phyloP scores from a whole-genome alignment of 2,797 vertebrate species.

The Pipistrellus pygmaeus region DNA sequence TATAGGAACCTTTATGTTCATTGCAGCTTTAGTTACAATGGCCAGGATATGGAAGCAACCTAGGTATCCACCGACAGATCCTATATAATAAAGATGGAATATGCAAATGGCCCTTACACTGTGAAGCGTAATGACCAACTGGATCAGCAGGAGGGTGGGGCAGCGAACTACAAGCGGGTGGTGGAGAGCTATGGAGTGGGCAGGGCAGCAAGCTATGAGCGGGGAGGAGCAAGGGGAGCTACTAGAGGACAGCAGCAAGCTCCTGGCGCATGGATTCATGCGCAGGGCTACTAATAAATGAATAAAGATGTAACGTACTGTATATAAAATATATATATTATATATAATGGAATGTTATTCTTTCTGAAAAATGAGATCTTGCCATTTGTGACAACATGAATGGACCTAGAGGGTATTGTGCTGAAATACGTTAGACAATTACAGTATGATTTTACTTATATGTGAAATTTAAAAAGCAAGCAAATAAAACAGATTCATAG shows the following conservation, averaged over 20 bases:
- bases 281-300: not conserved
- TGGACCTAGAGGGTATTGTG: not conserved
- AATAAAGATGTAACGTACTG: not conserved
- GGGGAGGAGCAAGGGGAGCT: too few species aligned
- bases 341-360: not conserved
- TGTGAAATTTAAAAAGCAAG: not conserved
- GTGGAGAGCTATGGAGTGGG: too few species aligned
- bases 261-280: too few species aligned
- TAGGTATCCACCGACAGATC: not conserved
- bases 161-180: too few species aligned
- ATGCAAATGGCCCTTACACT: too few species aligned
- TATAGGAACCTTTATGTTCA: not conserved
- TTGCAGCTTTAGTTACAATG: not conserved
- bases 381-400: not conserved
- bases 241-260: too few species aligned
- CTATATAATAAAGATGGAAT: too few species aligned
- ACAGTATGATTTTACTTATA: not conserved
- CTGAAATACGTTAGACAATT: too few species aligned
- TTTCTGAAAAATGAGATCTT: not conserved
- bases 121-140: too few species aligned
- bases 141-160: too few species aligned
- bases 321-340: too few species aligned
- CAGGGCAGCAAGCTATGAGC: too few species aligned
- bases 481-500: not conserved
- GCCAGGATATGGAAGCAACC: not conserved